phyloP scores from a whole-genome alignment of 2,888 invertebrate species.

The Pammene aurita region DNA sequence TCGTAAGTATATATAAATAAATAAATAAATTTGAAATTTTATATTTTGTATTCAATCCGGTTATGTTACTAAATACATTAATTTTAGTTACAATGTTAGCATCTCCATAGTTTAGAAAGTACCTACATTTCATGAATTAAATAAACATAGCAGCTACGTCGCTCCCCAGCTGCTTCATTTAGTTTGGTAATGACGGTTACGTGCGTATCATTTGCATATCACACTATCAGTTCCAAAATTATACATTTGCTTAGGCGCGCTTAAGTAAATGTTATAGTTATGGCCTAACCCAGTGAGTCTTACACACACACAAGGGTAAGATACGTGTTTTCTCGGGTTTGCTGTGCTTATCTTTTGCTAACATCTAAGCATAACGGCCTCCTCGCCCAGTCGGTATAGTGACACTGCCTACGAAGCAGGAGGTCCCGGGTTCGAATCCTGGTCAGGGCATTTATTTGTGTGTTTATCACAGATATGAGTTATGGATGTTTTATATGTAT shows the following conservation, averaged over 20 bases:
- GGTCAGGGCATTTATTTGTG: too few species aligned
- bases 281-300: not conserved
- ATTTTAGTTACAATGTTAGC: not conserved
- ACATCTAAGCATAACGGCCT: not conserved
- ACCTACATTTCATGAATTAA: not conserved
- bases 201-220: constrained; percentile 9
- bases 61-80: too few species aligned
- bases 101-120: not conserved
- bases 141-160: not conserved
- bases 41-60: too few species aligned
- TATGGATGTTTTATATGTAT: too few species aligned
- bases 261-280: constrained; percentile 5
- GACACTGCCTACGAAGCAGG: too few species aligned
- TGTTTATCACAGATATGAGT: too few species aligned
- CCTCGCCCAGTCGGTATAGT: too few species aligned
- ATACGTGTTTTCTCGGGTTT: not conserved
- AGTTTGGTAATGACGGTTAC: not conserved
- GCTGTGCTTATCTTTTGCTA: not conserved
- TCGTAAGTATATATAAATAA: too few species aligned
- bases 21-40: too few species aligned
- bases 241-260: constrained; percentile 7
- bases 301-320: not conserved
- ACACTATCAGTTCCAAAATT: not conserved
- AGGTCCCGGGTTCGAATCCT: too few species aligned
- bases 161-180: not conserved